Conservation (phyloP, 2,113 vertebrate species). For the human region GRCh38 chr16:17158501-17159000, state of each 20-base stretch:
- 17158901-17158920: conserved; percentile 92
- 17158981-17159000: not conserved
- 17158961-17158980: not conserved
- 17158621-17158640: not conserved
- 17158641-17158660: not conserved
- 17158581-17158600: not conserved
- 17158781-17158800: not conserved
- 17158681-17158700: fast-evolving
- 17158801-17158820: not conserved
- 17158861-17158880: conserved; percentile 97
- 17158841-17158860: conserved; percentile 98
- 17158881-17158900: conserved; percentile 97
- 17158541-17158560: not conserved
- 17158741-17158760: fast-evolving
- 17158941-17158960: not conserved
- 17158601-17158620: fast-evolving
- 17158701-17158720: not conserved
- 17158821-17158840: conserved; percentile 95
- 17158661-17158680: not conserved
- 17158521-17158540: not conserved
- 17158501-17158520: not conserved
- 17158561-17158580: not conserved
- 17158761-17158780: not conserved
- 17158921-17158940: conserved; percentile 48
- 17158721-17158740: not conserved